Evolutionary conservation across 2,888 invertebrate species (phyloP).

Genomic region (Myopa tessellatipennis): DNA sequence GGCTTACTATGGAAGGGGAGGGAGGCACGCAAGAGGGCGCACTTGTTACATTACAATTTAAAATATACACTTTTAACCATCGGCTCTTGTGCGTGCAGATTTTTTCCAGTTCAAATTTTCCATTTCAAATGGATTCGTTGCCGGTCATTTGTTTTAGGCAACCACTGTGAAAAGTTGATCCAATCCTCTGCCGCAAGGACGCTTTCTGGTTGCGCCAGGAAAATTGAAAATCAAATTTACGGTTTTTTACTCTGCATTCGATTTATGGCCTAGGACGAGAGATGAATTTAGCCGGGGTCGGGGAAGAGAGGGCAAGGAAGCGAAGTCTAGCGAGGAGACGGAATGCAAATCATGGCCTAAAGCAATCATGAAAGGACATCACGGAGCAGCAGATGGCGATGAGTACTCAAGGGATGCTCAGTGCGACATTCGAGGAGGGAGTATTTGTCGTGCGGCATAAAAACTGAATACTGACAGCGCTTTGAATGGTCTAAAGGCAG

Average conservation of each 20-base stretch:
- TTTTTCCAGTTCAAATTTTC: no score
- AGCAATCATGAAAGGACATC: conserved; percentile 28
- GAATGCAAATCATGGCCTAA: conserved; percentile 28
- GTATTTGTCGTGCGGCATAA: no score
- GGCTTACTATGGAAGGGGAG: neutral
- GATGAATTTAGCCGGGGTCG: neutral
- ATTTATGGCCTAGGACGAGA: neutral
- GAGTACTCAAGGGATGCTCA: neutral
- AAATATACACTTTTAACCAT: no score
- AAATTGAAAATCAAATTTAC: conserved; percentile 36
- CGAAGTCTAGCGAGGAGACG: neutral
- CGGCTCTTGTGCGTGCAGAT: no score
- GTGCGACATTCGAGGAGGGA: neutral
- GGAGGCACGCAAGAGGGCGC: neutral
- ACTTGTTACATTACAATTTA: neutral
- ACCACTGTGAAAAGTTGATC: neutral
- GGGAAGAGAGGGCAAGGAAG: neutral
- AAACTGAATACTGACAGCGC: no score
- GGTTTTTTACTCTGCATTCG: conserved; percentile 12
- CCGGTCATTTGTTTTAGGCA: conserved; percentile 13
- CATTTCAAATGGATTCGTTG: conserved; percentile 10
- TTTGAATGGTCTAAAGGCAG: no score
- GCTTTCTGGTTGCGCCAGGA: neutral
- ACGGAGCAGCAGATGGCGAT: neutral
- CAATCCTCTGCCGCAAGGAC: neutral